Conservation (phyloP, 2,888 invertebrate species). For the Drosophila imparisetae region DNA sequence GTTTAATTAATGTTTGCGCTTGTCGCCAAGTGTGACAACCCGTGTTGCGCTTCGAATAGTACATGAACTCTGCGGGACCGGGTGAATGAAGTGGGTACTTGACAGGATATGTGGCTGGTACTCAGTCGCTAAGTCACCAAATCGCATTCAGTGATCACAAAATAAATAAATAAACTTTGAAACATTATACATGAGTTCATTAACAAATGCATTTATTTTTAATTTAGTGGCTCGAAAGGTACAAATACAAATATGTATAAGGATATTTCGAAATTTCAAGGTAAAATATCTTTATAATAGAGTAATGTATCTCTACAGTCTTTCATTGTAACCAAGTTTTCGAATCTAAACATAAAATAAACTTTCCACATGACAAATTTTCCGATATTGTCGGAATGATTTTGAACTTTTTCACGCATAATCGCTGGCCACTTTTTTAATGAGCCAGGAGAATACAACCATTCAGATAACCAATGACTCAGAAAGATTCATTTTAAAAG, state of each 20-base stretch:
- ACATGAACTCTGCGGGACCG: slow-evolving; percentile 5
- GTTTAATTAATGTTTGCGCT: slow-evolving; percentile 57
- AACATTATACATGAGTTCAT: neutral
- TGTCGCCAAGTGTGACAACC: slow-evolving; percentile 51
- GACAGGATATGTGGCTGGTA: slow-evolving; percentile 4
- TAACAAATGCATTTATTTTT: neutral
- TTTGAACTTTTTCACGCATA: neutral
- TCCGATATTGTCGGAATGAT: neutral
- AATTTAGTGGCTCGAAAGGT: neutral
- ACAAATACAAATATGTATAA: neutral
- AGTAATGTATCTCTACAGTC: neutral
- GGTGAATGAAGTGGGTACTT: neutral
- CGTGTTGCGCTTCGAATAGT: slow-evolving; percentile 27
- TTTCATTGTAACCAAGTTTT: neutral
- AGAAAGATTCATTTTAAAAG: neutral
- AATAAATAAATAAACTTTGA: neutral
- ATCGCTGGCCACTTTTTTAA: neutral
- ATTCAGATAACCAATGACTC: neutral
- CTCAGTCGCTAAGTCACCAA: neutral
- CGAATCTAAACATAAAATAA: neutral
- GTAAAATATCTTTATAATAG: neutral
- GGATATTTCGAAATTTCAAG: neutral
- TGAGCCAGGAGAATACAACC: neutral
- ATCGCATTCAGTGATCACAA: neutral
- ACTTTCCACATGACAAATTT: neutral